Base-by-base conservation (phyloP, 1,140 invertebrate species). In the Sycobia sp. region DNA sequence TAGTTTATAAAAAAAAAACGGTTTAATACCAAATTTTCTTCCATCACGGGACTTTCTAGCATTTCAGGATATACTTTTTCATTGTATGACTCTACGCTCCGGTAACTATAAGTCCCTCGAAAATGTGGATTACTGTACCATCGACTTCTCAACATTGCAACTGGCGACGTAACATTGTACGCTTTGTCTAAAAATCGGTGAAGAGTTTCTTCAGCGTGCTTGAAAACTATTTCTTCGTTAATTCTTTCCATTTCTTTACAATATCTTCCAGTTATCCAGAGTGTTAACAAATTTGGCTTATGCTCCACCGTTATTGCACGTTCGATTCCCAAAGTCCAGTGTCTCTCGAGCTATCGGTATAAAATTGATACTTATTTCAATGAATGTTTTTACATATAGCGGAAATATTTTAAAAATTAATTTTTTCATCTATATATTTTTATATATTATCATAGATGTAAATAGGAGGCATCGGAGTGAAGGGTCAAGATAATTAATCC, bases 51-150 rank as follows among this genome's bases (percentile, higher is more conserved):
- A 10, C 68, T 59, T 9, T 65, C 59, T 16, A 75, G 59, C 13
- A 70, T 34, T 16, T 13, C 8, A 8, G 54, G 16, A 9, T 34
- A 56, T 14, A 51, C 50, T 14, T 69, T 53, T 13, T 10, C 46
- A 29, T 11, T 57, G 11, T 65, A 53, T 1, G 83, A 77, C 10
- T 83, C 74, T 14, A 90, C 73, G 67, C 84, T 85, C 25, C 84
- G 82, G 73, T 86, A 91, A 16, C 87, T 87, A 72, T 91, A 92
- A 0, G 88, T 84, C 18, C 90, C 90, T 60, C 84, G 71, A 49
- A 86, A 87, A 68, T 88, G 81, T 1, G 84, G 83, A 79, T 92
- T 89, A 1, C 78, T 79, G 50, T 78, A 81, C 91, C 91, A 93
- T 65, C 82, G 78, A n/a, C 86, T 84, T 64, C 88, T 89, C 18